Evolutionary conservation across 2,113 vertebrate species (phyloP), one percentile per base, ranked within the genome.

Genomic region (Hippocampus barbouri): DNA sequence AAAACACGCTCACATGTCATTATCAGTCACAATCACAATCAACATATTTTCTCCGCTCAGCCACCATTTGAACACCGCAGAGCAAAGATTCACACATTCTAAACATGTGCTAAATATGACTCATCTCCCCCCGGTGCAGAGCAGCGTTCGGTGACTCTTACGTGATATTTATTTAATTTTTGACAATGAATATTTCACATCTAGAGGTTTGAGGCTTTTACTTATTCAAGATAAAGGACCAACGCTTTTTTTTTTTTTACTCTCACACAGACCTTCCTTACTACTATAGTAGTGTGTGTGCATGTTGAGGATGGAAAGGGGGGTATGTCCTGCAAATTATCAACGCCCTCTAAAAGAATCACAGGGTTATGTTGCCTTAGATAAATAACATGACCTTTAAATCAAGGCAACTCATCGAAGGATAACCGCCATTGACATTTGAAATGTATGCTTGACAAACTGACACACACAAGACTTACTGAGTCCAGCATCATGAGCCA

Each of bases 131-230:
- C 70, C 25, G 6, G 45, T 72, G 65, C 70, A 77, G 69, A 75
- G 73, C 67, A 53, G 51, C 2, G 71, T 86, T 85, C 79, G 78
- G 78, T 74, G 73, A 83, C 80, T 78, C 76, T 73, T 83, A 60
- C 75, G 74, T 25, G 23, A 15, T 66, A n/a, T 66, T 18, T 61
- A 12, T 20, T 38, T 63, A 5, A 40, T 40, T 64, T 87, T 83
- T 77, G 64, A 54, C 66, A 60, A 90, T 90, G 79, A 91, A 90
- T 91, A 88, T 91, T 91, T 91, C 72, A 91, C 74, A 80, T 60
- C 27, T 38, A 56, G 69, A 74, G 83, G 74, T 87, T 86, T 79
- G 64, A 80, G 53, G 68, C 78, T 76, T 79, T 91, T 79, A 90
- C 86, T 90, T 90, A 89, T 89, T 91, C 79, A 91, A 54, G 25